These are phyloP conservation scores for Drosophila nasuta DNA, from an alignment of 1,140 invertebrate genomes.

Conservation along the genomic window DNA sequence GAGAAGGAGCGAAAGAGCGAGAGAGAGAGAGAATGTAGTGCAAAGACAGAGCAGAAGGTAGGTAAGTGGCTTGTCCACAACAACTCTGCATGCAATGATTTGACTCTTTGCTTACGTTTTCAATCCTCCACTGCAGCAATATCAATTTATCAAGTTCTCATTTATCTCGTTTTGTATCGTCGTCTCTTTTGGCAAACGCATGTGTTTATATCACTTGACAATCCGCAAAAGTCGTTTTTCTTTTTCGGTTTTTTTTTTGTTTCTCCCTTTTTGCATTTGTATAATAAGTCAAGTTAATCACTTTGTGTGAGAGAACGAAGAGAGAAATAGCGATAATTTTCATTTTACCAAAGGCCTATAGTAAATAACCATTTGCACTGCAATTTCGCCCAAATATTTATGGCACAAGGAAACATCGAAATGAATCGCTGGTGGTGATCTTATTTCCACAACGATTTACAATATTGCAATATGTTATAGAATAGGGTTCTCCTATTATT, in stretches of 20 bases:
- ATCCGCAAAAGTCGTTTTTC: not conserved
- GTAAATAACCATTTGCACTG: not conserved
- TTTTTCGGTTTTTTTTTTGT: too few relatives aligned
- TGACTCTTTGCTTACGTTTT: not conserved
- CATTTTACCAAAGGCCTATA: not conserved
- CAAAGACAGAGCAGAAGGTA: not conserved
- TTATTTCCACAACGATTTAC: too few relatives aligned
- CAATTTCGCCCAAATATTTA: not conserved
- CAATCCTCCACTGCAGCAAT: not conserved
- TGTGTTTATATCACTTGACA: not conserved
- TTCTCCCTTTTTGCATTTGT: too few relatives aligned
- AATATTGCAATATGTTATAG: too few relatives aligned
- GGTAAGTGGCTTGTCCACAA: not conserved
- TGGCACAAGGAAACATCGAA: too few relatives aligned
- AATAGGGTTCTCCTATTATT: too few relatives aligned
- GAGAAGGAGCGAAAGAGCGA: not conserved
- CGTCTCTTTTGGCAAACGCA: not conserved
- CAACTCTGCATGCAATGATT: not conserved
- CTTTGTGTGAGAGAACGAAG: not conserved
- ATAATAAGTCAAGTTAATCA: conserved; percentile 2
- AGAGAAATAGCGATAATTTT: not conserved
- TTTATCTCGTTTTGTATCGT: not conserved
- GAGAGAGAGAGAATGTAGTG: not conserved
- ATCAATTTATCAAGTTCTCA: conserved; percentile 16
- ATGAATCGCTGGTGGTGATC: not conserved